A percentile compares a stretch with the other conserved stretches of the same genome.
phyloP scores from a whole-genome alignment of 2,888 invertebrate species.

The Drosophila algonquin region DNA sequence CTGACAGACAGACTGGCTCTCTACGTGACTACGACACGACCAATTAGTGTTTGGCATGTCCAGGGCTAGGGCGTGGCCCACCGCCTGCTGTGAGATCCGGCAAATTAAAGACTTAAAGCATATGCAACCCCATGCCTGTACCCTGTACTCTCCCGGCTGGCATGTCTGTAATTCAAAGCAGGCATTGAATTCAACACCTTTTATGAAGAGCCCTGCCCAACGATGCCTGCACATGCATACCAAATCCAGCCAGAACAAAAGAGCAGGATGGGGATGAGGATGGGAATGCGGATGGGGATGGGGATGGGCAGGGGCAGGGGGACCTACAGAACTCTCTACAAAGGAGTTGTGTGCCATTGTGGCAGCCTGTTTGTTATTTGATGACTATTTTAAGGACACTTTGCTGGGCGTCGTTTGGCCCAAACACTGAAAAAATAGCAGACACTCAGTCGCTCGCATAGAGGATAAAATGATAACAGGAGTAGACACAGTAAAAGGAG shows the following conservation, averaged over 20 bases:
- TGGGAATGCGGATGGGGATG: background rate
- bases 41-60: slow-evolving; percentile 63
- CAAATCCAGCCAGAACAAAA: slow-evolving; percentile 43
- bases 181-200: slow-evolving; percentile 72
- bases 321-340: background rate
- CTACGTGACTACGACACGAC: slow-evolving; percentile 76
- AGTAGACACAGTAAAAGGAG: slow-evolving; percentile 32
- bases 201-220: slow-evolving; percentile 36
- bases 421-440: slow-evolving; percentile 19
- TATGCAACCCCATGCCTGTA: slow-evolving; percentile 37
- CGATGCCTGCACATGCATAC: slow-evolving; percentile 50
- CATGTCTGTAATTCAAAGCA: slow-evolving; percentile 56
- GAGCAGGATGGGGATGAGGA: background rate
- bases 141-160: background rate
- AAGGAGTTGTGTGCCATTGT: slow-evolving; percentile 15
- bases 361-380: slow-evolving; percentile 57
- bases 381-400: slow-evolving; percentile 64
- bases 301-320: no score
- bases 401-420: slow-evolving; percentile 50
- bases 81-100: slow-evolving; percentile 22
- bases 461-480: slow-evolving; percentile 29
- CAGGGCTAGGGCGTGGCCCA: background rate
- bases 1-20: slow-evolving; percentile 38
- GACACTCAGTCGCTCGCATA: slow-evolving; percentile 17
- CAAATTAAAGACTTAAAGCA: slow-evolving; percentile 71